Base-by-base conservation (phyloP, 2,113 vertebrate species). In the Urocitellus parryii region DNA sequence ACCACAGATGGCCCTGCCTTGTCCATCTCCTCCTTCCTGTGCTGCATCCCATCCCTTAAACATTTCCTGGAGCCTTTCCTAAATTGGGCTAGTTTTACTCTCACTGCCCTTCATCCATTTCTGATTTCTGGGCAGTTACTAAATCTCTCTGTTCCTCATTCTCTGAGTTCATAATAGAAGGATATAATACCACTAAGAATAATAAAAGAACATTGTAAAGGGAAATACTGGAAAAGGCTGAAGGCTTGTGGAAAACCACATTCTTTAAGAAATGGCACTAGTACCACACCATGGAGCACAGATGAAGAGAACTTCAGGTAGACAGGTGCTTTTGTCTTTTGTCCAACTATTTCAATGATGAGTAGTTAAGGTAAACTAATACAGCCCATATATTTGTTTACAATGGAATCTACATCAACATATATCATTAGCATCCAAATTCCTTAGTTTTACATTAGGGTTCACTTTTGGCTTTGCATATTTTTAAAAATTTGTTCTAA, bases 341-440 rank as follows among this genome's bases (percentile, higher is more conserved):
- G 76, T 86, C 45, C 12, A 85, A 74, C n/a, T 16, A 3, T 95
- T 97, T 95, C 78, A 83, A 87, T 86, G 84, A 77, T 77, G 90
- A 96, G 89, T 17, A 10, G 73, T 96, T 87, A 97, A 72, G 77
- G 93, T 11, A 42, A 97, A 76, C 73, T 85, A 87, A 82, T 53
- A 14, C 14, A 5, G 17, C 51, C 45, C 12, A 14, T 53, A 20
- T 5, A 4, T 53, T 80, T 72, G 65, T 58, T 18, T 13, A n/a
- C 9, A 9, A 42, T 86, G 4, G 37, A 87, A n/a, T 17, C 37
- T 18, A 14, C 32, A 18, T 3, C 13, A 27, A 39, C 17, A 78
- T 14, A 78, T 14, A 14, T 16, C 24, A 42, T 51, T 73, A 37
- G 18, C n/a, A 86, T 7, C 5, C 32, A 22, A 61, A 86, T 45